A percentile compares a stretch with the other conserved stretches of the same genome.
These are phyloP conservation scores for Rhingia campestris DNA, from an alignment of 2,888 invertebrate genomes.

Conservation along the genomic window DNA sequence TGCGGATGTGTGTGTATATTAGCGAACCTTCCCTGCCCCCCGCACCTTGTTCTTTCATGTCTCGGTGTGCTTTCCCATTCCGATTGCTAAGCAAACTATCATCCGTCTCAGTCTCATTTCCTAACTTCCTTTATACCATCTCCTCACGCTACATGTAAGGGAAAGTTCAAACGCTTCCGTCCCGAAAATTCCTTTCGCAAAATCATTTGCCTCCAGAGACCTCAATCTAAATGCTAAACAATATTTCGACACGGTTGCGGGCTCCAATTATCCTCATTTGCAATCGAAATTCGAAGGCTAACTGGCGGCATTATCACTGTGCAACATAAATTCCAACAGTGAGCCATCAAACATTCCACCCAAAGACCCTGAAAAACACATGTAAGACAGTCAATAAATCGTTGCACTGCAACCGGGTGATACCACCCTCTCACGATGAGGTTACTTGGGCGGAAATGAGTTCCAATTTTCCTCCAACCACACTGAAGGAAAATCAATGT, in stretches of 20 bases:
- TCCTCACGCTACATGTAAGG: constrained; percentile 11
- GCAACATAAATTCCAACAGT: constrained; percentile 43
- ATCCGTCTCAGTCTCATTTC: background rate
- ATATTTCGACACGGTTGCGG: constrained; percentile 44
- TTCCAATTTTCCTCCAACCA: constrained; percentile 28
- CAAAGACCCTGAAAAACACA: constrained; percentile 15
- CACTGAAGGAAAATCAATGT: constrained; percentile 59
- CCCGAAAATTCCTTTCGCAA: constrained; percentile 15
- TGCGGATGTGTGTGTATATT: too few relatives aligned
- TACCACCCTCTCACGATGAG: constrained; percentile 26
- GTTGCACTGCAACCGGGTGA: constrained; percentile 34
- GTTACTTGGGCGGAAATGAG: constrained; percentile 54
- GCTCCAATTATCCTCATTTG: constrained; percentile 51
- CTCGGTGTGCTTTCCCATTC: background rate
- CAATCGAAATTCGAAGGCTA: constrained; percentile 51
- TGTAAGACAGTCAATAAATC: constrained; percentile 46
- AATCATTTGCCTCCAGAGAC: constrained; percentile 8
- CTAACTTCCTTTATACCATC: constrained; percentile 2
- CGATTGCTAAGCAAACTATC: background rate
- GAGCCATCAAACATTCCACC: constrained; percentile 21
- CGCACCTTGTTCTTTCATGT: background rate
- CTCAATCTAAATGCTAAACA: constrained; percentile 40
- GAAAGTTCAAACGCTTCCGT: constrained; percentile 20
- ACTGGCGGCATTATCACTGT: constrained; percentile 9
- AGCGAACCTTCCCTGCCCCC: background rate